Base-by-base conservation (phyloP, 1,140 invertebrate genomes). In the Drosophila oshimai region DNA sequence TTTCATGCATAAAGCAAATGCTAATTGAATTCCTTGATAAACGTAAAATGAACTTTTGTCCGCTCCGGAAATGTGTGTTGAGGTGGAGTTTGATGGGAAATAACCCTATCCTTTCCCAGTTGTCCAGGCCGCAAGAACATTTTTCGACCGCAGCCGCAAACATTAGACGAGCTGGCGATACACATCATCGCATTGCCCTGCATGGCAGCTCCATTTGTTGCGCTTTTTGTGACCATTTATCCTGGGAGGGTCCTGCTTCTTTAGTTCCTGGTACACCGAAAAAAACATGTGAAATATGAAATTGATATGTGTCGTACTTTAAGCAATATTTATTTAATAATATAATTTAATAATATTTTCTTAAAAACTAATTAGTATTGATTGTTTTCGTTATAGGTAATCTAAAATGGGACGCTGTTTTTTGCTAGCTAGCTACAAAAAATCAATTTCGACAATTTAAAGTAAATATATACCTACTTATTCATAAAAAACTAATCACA, bases 1-100 rank as follows among this genome's bases (percentile, higher is more conserved):
- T 70, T 61, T 84, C 70, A 83, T 83, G 74, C 74, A 84, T 83
- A 83, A 84, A 71, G 54, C 74, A 83, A 74, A 74, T 84, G 74
- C 60, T 86, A 86, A 86, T 84, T 86, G 80, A 86, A 75, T 86
- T 79, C 51, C 65, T 45, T 62, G 54, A 71, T 84, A 62, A 68
- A 34, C 45, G 49, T 34, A 46, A 53, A 80, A 54, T 44, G 70
- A 74, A 74, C 49, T 78, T 67, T 65, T 28, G 17, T 53, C 13
- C 28, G 28, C 15, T 29, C 70, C 46, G 69, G 55, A 61, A 83
- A 68, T 76, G 46, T 76, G 64, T 50, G 51, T 24, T 17, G 18
- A 31, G 42, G 20, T 36, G 28, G 45, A 55, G 46, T 17, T 26
- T 37, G 26, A 49, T 33, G 45, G 41, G 33, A 62, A 22, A 28